Evolutionary conservation across 1,140 invertebrate species (phyloP).

Genomic region (Eueides isabella): DNA sequence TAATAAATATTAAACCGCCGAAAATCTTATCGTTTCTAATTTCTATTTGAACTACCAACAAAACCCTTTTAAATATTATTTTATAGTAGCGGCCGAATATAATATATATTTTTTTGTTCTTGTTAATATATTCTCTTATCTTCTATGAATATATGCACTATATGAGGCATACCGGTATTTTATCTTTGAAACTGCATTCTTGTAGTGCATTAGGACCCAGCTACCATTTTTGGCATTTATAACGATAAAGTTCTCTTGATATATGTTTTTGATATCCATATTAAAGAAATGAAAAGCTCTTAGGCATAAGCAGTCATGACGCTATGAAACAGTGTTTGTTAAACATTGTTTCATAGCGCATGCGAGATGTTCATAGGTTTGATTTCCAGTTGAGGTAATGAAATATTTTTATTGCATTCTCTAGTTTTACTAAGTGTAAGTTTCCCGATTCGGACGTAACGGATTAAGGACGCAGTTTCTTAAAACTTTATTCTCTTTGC

Average conservation of each 20-base stretch:
- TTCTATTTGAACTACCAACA: no score
- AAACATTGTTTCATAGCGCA: no score
- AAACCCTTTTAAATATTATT: not conserved
- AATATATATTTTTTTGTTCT: not conserved
- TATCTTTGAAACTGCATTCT: slow-evolving; percentile 9
- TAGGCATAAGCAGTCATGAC: not conserved
- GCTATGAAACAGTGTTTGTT: not conserved
- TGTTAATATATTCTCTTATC: not conserved
- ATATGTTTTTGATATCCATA: not conserved
- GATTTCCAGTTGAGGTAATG: not conserved
- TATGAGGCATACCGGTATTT: not conserved
- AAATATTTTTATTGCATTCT: no score
- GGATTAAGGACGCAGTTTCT: no score
- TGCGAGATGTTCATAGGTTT: not conserved
- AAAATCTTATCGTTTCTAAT: no score
- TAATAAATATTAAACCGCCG: no score
- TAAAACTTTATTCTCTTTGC: no score
- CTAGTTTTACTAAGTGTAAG: no score
- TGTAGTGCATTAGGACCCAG: slow-evolving; percentile 8
- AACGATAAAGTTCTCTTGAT: slow-evolving; percentile 10
- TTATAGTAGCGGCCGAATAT: not conserved
- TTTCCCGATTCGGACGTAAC: no score
- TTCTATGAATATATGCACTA: slow-evolving; percentile 2
- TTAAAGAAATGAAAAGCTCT: not conserved
- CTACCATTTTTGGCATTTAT: slow-evolving; percentile 10